Evolutionary conservation across 2,797 vertebrate genomes (phyloP).

Genomic region (Telmatherina bonti): DNA sequence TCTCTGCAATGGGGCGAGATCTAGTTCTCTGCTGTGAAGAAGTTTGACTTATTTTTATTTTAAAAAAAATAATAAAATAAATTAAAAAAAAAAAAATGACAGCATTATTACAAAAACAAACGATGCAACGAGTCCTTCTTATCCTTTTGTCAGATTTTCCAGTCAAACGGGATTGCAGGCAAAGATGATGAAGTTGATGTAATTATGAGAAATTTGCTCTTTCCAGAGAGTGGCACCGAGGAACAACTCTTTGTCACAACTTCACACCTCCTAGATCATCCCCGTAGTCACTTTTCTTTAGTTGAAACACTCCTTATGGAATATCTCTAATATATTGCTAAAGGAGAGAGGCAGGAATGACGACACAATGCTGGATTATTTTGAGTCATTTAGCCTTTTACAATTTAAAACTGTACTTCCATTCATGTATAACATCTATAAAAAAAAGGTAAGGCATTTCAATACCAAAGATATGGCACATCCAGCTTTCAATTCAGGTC

Average conservation of each 20-base stretch:
- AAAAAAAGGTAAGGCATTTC: not conserved
- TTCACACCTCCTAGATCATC: not conserved
- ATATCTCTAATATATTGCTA: not conserved
- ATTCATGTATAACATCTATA: not conserved
- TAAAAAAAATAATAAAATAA: not conserved
- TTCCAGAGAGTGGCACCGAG: not conserved
- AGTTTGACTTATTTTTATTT: not conserved
- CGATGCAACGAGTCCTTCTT: not conserved
- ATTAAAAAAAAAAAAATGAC: conserved; percentile 1
- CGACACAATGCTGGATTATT: not conserved
- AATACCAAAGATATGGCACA: not conserved
- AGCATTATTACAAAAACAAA: conserved; percentile 3
- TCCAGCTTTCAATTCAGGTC: not conserved
- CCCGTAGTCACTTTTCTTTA: too few species aligned
- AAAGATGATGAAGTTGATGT: not conserved
- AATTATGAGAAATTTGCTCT: not conserved
- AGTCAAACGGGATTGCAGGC: conserved; percentile 4
- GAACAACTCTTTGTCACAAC: not conserved
- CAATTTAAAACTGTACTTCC: not conserved
- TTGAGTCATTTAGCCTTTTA: not conserved
- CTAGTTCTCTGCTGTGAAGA: not conserved
- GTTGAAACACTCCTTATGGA: not conserved
- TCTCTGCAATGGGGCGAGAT: conserved; percentile 21
- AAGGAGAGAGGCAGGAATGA: not conserved
- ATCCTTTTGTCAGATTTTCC: conserved; percentile 6